Conservation (phyloP, 2,888 invertebrate genomes). For the Liposcelis brunnea region DNA sequence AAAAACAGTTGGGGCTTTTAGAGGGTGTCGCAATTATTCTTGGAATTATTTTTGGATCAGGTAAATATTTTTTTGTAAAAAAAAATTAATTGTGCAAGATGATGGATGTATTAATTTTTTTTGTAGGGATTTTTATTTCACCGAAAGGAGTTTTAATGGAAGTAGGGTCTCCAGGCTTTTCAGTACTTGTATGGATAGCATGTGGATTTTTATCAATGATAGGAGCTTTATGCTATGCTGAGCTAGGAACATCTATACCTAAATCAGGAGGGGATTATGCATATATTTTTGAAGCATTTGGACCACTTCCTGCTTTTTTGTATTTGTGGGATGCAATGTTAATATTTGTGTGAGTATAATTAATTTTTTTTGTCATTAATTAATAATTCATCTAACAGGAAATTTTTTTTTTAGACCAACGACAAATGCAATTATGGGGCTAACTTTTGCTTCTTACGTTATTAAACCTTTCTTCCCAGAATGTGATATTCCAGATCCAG, state of each 20-base stretch:
- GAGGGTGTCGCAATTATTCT: constrained; percentile 89
- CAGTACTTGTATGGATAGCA: constrained; percentile 69
- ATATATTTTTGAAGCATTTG: constrained; percentile 85
- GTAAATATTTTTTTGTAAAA: constrained; percentile 24
- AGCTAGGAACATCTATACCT: constrained; percentile 75
- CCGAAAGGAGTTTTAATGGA: constrained; percentile 85
- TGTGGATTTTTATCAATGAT: constrained; percentile 82
- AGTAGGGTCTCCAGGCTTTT: constrained; percentile 78
- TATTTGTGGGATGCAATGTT: constrained; percentile 95
- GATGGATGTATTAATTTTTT: constrained; percentile 14
- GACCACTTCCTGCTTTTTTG: constrained; percentile 78
- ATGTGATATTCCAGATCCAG: constrained; percentile 50
- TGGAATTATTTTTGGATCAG: constrained; percentile 88
- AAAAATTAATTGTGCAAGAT: background rate
- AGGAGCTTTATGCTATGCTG: constrained; percentile 93
- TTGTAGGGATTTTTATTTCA: constrained; percentile 78
- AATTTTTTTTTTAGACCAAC: constrained; percentile 51
- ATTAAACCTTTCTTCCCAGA: constrained; percentile 72
- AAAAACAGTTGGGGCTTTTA: constrained; percentile 72
- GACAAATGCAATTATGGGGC: constrained; percentile 88
- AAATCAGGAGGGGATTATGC: constrained; percentile 96
- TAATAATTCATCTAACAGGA: constrained; percentile 3
- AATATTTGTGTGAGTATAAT: constrained; percentile 72
- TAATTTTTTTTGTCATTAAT: constrained; percentile 7
- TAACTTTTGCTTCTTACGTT: constrained; percentile 87